These are phyloP conservation scores for Aleiodes alternator DNA, from an alignment of 2,888 invertebrate species.

Conservation along the genomic window DNA sequence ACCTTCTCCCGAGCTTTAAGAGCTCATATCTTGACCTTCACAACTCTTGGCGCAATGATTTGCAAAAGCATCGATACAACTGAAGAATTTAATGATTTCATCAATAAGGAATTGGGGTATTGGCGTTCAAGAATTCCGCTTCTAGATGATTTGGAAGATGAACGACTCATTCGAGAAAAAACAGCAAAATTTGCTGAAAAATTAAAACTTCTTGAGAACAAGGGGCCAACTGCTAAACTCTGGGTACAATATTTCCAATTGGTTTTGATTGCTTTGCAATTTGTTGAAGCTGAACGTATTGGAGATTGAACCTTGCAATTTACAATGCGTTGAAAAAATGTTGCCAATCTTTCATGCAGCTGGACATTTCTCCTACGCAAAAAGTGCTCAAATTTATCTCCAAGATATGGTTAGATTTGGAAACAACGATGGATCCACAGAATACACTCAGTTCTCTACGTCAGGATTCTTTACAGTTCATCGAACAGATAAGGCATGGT, in stretches of 20 bases:
- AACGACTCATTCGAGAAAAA: too few species aligned
- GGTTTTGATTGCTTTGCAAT: conserved; percentile 45
- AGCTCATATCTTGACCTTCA: too few species aligned
- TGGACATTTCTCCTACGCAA: conserved; percentile 64
- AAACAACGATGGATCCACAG: conserved; percentile 37
- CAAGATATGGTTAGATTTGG: conserved; percentile 59
- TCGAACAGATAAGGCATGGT: too few species aligned
- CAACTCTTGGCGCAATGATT: too few species aligned
- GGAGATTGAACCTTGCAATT: conserved; percentile 57
- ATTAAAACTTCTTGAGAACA: conserved; percentile 28
- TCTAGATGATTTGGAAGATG: too few species aligned
- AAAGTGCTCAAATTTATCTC: conserved; percentile 60
- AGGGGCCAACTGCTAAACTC: conserved; percentile 40
- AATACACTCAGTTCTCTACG: conserved; percentile 28
- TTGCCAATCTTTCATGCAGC: conserved; percentile 59
- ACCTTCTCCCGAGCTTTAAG: too few species aligned
- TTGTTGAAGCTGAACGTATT: conserved; percentile 56
- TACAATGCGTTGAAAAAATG: conserved; percentile 57
- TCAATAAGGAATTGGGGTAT: too few species aligned
- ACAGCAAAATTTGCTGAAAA: too few species aligned
- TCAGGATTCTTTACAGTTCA: too few species aligned
- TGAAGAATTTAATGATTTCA: too few species aligned
- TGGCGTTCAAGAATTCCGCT: too few species aligned
- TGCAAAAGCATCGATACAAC: too few species aligned
- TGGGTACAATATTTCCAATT: conserved; percentile 51